Percentiles rank a stretch among this genome's conserved stretches.
Evolutionary conservation across 2,113 vertebrate genomes (phyloP).

Genomic region (Apistogramma diplotaenia): DNA sequence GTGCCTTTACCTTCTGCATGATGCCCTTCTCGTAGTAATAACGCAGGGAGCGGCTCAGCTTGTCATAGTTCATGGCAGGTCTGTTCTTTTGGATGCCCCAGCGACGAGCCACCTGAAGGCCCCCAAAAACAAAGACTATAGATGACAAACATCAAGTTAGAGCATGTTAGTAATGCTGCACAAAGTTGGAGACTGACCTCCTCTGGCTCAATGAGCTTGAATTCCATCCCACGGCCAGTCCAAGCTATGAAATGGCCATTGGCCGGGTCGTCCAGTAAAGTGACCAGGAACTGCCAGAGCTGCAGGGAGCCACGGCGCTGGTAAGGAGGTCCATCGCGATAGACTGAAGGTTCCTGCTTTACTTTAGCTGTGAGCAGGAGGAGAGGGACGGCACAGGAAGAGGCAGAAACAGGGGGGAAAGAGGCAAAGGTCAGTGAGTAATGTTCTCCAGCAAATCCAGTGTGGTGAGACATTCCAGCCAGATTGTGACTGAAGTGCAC

Average conservation of each 20-base stretch:
- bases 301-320: conserved; percentile 94
- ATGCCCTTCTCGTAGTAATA: conserved; percentile 99
- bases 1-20: conserved; percentile 92
- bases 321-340: conserved; percentile 90
- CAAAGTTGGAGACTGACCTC: conserved; percentile 78
- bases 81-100: conserved; percentile 98
- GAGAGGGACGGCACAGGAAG: not conserved
- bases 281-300: conserved; percentile 98
- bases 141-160: not conserved
- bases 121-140: not conserved
- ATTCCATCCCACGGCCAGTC: conserved; percentile 98
- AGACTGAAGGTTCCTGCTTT: conserved; percentile 90
- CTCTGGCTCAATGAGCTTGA: conserved; percentile 95
- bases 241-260: conserved; percentile 96
- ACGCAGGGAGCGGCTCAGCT: conserved; percentile 94
- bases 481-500: not conserved
- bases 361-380: conserved; percentile 81
- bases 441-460: not conserved
- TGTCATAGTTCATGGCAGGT: conserved; percentile 98
- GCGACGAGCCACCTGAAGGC: conserved; percentile 87
- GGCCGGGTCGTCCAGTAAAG: conserved; percentile 91
- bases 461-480: conserved; percentile 51
- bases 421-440: not conserved
- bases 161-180: not conserved
- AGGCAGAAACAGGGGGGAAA: not conserved